These are phyloP conservation scores for Podarcis lilfordi DNA, from an alignment of 2,797 vertebrate genomes.

Conservation along the genomic window DNA sequence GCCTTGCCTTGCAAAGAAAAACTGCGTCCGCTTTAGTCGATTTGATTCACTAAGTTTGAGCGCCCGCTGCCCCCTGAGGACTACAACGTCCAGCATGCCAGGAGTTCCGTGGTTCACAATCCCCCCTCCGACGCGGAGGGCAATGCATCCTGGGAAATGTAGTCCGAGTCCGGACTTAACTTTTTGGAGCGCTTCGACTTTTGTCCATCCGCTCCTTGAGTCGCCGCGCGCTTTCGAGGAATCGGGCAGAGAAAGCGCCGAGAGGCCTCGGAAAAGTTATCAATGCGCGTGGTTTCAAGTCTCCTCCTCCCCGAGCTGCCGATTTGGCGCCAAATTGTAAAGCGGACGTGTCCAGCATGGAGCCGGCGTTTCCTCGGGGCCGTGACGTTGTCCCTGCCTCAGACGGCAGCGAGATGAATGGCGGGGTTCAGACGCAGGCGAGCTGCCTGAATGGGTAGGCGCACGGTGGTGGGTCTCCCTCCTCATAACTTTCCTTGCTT, in stretches of 20 bases:
- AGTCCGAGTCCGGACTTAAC: not conserved
- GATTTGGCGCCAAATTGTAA: slow-evolving; percentile 13
- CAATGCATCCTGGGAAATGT: slow-evolving; percentile 22
- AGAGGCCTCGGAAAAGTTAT: not conserved
- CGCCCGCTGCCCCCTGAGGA: not conserved
- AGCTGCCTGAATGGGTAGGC: not conserved
- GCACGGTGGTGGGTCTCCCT: not conserved
- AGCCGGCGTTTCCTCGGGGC: not conserved
- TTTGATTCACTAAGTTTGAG: not conserved
- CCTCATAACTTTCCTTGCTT: not conserved
- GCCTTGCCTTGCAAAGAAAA: not conserved
- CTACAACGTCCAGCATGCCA: not conserved
- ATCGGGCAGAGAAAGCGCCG: no score
- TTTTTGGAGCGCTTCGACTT: not conserved
- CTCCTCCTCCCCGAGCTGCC: not conserved
- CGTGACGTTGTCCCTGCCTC: no score
- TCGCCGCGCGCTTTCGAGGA: not conserved
- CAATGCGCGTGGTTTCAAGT: not conserved
- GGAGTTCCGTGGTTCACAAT: rapidly evolving
- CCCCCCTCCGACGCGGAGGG: not conserved
- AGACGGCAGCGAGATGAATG: not conserved
- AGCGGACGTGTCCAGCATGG: no score
- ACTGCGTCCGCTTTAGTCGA: not conserved
- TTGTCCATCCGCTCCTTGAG: not conserved
- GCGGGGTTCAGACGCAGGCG: not conserved